Conservation (phyloP, 2,888 invertebrate genomes). For the Cerastis leucographa region DNA sequence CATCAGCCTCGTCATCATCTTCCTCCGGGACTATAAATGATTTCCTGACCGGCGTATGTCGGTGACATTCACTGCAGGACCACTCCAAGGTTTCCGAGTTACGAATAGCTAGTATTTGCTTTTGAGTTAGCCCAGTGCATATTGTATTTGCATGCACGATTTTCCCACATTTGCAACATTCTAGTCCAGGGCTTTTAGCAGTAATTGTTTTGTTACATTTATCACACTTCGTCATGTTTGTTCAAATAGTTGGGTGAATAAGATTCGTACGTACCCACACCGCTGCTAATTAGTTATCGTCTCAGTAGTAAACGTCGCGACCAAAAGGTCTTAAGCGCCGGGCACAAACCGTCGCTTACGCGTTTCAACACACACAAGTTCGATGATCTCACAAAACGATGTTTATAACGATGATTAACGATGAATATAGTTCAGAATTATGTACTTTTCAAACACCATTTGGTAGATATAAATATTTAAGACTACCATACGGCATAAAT, state of each 20-base stretch:
- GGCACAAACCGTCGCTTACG: too few species aligned
- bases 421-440: too few species aligned
- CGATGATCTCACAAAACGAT: too few species aligned
- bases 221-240: background rate
- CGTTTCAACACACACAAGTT: too few species aligned
- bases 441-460: too few species aligned
- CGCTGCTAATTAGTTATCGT: background rate
- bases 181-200: background rate
- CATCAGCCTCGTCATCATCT: background rate
- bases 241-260: background rate
- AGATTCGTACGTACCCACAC: background rate
- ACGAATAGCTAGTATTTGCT: slow-evolving; percentile 3
- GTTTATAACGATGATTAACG: too few species aligned
- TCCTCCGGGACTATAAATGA: slow-evolving; percentile 7
- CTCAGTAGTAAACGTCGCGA: background rate
- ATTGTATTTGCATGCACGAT: background rate
- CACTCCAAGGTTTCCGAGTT: slow-evolving; percentile 3
- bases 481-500: too few species aligned
- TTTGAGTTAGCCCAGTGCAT: background rate
- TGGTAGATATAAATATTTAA: too few species aligned
- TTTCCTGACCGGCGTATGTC: slow-evolving; percentile 9
- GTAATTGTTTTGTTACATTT: background rate
- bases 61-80: slow-evolving; percentile 1
- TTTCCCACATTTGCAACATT: slow-evolving; percentile 10
- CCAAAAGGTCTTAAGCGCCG: too few species aligned